phyloP scores from a whole-genome alignment of 2,113 vertebrate genomes.

The Prunella himalayana region DNA sequence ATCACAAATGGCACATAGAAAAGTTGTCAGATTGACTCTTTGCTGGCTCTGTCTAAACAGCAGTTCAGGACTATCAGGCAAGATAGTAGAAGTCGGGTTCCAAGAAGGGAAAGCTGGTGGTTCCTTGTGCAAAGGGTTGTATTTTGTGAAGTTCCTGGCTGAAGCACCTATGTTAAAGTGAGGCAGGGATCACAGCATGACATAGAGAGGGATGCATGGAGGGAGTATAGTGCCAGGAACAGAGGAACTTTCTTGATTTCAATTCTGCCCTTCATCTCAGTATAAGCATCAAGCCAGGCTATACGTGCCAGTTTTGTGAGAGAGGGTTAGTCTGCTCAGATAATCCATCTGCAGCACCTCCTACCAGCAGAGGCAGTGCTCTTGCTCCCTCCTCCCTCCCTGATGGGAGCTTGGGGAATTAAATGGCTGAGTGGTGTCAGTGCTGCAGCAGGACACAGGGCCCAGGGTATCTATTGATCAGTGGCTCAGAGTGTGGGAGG shows the following conservation, averaged over 20 bases:
- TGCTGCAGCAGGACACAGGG: not conserved
- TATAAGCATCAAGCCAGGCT: not conserved
- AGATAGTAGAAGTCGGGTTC: not conserved
- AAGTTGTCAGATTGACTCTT: not conserved
- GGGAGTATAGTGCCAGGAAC: not conserved
- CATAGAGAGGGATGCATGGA: not conserved
- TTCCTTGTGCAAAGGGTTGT: not conserved
- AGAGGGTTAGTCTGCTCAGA: not conserved
- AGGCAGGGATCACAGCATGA: not conserved
- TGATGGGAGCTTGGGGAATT: not conserved
- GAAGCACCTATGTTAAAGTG: not conserved
- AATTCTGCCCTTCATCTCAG: not conserved
- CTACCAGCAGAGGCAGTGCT: not conserved
- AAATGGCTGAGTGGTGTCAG: not conserved
- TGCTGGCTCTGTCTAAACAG: not conserved
- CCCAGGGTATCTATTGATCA: rapidly evolving
- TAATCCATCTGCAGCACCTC: not conserved
- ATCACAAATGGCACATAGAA: not conserved
- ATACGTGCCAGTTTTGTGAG: rapidly evolving
- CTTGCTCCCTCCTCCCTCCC: not conserved
- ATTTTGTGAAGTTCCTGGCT: not conserved
- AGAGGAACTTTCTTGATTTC: not conserved
- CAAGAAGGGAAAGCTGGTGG: not conserved
- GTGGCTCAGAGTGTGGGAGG: not conserved
- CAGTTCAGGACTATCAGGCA: not conserved